Percentiles rank a stretch among this genome's conserved stretches.
These are phyloP conservation scores for Dipodomys merriami DNA, from an alignment of 2,113 vertebrate genomes.

Conservation along the genomic window DNA sequence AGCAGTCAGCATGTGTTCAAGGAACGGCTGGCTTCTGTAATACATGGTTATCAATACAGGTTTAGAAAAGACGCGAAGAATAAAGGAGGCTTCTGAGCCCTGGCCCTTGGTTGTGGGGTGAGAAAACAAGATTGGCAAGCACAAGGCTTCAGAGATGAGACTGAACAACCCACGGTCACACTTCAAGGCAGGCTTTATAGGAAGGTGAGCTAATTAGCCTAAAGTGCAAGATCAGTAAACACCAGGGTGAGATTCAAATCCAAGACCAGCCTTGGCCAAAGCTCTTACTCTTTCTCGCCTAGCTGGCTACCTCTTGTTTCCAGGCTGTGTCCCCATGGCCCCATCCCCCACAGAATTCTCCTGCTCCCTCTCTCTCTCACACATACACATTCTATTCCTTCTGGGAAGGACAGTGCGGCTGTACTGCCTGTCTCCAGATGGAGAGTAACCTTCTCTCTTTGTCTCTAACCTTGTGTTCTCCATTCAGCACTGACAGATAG, in stretches of 20 bases:
- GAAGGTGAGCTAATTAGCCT: not conserved
- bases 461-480: constrained; percentile 70
- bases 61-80: not conserved
- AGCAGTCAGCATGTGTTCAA: not conserved
- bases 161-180: fast-evolving
- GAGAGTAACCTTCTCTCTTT: constrained; percentile 57
- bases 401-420: constrained; percentile 17
- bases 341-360: not conserved
- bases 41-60: not conserved
- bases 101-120: not conserved
- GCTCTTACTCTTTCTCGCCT: not conserved
- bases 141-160: fast-evolving
- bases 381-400: too few species aligned
- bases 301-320: not conserved
- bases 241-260: not conserved
- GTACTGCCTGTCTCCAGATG: not conserved
- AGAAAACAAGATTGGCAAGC: not conserved
- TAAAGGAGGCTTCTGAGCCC: not conserved
- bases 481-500: constrained; percentile 68
- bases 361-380: too few species aligned
- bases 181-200: fast-evolving
- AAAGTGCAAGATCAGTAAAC: not conserved
- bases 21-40: not conserved
- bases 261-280: not conserved
- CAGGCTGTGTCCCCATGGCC: not conserved